Conservation (phyloP, 1,140 invertebrate genomes). For the Aphelinus certus region DNA sequence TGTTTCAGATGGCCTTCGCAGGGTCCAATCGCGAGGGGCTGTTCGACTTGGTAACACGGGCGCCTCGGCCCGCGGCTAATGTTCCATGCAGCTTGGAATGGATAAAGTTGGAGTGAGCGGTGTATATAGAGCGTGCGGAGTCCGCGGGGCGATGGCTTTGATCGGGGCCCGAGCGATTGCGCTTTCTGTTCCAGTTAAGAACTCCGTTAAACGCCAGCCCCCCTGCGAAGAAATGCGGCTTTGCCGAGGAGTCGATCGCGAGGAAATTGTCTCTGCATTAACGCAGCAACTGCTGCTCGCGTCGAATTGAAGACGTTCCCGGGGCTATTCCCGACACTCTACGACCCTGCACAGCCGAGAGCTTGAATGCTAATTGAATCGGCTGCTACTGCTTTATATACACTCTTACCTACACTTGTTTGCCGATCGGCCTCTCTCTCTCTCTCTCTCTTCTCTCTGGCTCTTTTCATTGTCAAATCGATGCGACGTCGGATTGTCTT, state of each 20-base stretch:
- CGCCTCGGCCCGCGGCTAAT: no score
- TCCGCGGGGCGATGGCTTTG: conserved; percentile 46
- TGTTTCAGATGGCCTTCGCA: no score
- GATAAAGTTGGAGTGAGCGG: conserved; percentile 45
- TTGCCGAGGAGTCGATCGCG: conserved; percentile 60
- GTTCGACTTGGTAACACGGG: no score
- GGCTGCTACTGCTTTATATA: conserved; percentile 21
- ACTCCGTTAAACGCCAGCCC: conserved; percentile 51
- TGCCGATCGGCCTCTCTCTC: conserved; percentile 48
- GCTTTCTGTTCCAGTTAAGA: conserved; percentile 55
- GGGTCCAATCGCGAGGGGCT: no score
- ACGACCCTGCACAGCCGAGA: conserved; percentile 17
- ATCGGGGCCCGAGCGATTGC: conserved; percentile 59
- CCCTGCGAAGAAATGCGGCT: conserved; percentile 47
- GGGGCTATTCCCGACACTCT: conserved; percentile 57
- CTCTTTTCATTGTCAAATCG: no score
- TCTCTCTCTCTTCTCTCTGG: neutral
- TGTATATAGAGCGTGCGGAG: conserved; percentile 25
- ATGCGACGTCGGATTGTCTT: no score
- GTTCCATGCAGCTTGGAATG: conserved; percentile 46
- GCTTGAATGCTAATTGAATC: conserved; percentile 55
- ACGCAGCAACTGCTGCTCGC: conserved; percentile 64
- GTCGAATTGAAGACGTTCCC: conserved; percentile 66
- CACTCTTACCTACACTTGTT: conserved; percentile 49
- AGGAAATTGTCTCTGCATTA: conserved; percentile 66